These are phyloP conservation scores for Eupithecia subfuscata DNA, from an alignment of 2,888 invertebrate species.

Conservation along the genomic window DNA sequence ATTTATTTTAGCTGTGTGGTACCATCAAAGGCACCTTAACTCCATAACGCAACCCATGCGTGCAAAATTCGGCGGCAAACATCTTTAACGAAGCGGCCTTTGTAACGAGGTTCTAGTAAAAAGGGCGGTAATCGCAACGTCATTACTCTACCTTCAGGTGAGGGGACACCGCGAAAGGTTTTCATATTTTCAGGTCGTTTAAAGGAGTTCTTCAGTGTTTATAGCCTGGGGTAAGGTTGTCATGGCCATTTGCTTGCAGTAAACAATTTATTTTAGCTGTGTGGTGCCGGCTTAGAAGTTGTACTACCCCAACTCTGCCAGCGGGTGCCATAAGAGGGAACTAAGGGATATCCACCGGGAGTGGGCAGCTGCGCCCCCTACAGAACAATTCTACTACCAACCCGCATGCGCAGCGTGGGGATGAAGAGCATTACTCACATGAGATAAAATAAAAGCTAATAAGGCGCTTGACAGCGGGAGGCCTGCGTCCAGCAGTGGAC, in stretches of 20 bases:
- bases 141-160: slow-evolving; percentile 35
- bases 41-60: slow-evolving; percentile 6
- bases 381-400: no score
- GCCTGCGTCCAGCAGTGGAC: no score
- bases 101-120: slow-evolving; percentile 30
- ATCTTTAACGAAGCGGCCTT: slow-evolving; percentile 35
- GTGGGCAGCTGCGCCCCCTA: no score
- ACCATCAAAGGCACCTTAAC: slow-evolving; percentile 9
- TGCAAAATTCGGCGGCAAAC: slow-evolving; percentile 17
- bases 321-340: no score
- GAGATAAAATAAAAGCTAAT: no score
- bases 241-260: not conserved
- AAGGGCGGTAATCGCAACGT: slow-evolving; percentile 34
- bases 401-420: no score
- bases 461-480: no score
- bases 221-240: not conserved
- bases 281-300: no score
- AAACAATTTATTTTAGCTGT: not conserved
- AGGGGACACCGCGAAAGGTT: slow-evolving; percentile 19
- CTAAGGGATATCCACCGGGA: no score
- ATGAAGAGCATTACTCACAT: no score
- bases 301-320: no score
- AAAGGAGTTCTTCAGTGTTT: not conserved
- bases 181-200: not conserved
- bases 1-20: no score